phyloP scores from a whole-genome alignment of 2,888 invertebrate genomes.

The Lamproptera curius region DNA sequence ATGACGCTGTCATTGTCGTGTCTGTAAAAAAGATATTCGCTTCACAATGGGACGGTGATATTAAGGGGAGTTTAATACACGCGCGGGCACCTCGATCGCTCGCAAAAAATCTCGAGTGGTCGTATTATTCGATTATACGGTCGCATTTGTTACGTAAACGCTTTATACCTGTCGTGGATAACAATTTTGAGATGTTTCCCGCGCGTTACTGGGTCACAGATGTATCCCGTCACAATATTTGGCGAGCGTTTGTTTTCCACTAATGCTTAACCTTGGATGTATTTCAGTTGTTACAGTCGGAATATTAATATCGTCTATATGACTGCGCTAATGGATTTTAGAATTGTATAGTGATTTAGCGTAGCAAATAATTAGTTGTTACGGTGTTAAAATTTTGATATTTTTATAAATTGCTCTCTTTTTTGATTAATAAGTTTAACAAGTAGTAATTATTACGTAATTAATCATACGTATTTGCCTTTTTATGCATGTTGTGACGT shows the following conservation, averaged over 20 bases:
- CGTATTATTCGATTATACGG: slow-evolving; percentile 49
- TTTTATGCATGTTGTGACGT: no score
- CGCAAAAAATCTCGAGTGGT: slow-evolving; percentile 50
- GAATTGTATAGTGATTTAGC: no score
- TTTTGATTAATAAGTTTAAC: no score
- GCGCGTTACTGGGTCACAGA: slow-evolving; percentile 33
- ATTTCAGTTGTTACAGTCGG: no score
- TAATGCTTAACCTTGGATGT: no score
- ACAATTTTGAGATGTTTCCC: slow-evolving; percentile 3
- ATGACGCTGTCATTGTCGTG: slow-evolving; percentile 64
- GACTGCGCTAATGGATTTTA: no score
- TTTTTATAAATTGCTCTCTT: no score
- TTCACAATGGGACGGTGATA: slow-evolving; percentile 54
- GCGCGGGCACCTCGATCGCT: slow-evolving; percentile 40
- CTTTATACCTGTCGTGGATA: slow-evolving; percentile 6
- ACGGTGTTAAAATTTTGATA: no score
- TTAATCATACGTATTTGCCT: no score
- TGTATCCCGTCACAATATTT: slow-evolving; percentile 39
- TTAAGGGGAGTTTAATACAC: slow-evolving; percentile 57
- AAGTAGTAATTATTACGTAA: no score
- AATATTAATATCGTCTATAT: no score
- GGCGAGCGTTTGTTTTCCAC: slow-evolving; percentile 34
- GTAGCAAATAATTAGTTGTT: no score
- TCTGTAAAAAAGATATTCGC: slow-evolving; percentile 61
- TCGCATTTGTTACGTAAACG: slow-evolving; percentile 24